A percentile compares a stretch with the other conserved stretches of the same genome.
phyloP scores from a whole-genome alignment of 1,140 invertebrate genomes.

The Trichonephila inaurata region DNA sequence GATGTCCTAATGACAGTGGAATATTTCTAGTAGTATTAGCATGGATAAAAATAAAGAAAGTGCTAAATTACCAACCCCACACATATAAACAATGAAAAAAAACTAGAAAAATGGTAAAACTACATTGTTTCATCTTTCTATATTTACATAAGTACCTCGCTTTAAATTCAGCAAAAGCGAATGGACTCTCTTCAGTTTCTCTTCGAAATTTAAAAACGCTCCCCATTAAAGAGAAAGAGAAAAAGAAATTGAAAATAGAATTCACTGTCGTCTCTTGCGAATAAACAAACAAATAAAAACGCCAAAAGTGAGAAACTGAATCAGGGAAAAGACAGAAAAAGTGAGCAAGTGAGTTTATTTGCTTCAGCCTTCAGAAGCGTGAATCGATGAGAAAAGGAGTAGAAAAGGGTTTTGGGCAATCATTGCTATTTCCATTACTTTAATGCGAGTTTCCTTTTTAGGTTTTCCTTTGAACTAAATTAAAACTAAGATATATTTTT shows the following conservation, averaged over 20 bases:
- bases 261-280: neutral
- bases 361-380: neutral
- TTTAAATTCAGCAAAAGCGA: too few relatives aligned
- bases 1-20: too few relatives aligned
- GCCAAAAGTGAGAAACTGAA: neutral
- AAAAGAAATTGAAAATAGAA: slow-evolving; percentile 29
- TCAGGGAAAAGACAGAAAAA: neutral
- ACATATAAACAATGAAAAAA: neutral
- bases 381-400: neutral
- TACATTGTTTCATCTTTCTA: neutral
- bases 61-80: neutral
- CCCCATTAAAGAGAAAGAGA: neutral
- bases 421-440: neutral
- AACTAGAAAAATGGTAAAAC: neutral
- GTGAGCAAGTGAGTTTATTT: neutral
- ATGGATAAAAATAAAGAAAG: too few relatives aligned
- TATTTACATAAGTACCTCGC: too few relatives aligned
- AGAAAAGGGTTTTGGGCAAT: neutral
- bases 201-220: neutral
- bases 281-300: neutral
- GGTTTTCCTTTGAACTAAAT: neutral
- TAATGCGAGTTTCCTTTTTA: neutral
- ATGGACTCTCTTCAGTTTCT: neutral
- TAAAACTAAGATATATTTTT: neutral
- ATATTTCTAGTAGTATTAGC: too few relatives aligned